phyloP scores from a whole-genome alignment of 2,888 invertebrate genomes.

The Xestia c-nigrum region DNA sequence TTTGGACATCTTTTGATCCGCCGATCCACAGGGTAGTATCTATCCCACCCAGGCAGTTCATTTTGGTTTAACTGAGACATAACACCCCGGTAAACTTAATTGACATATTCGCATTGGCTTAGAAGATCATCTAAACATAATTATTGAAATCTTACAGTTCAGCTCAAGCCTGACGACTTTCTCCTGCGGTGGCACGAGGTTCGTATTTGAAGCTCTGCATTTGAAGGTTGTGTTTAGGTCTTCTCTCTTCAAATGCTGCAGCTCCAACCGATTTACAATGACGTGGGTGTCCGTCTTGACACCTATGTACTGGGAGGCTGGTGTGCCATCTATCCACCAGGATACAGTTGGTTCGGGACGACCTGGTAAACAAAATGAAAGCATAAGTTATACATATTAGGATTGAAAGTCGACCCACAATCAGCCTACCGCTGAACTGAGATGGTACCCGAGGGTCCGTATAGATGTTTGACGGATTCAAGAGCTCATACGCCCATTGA shows the following conservation, averaged over 20 bases:
- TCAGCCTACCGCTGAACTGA: not conserved
- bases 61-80: not conserved
- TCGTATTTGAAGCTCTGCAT: conserved; percentile 97
- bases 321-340: conserved; percentile 94
- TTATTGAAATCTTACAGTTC: conserved; percentile 92
- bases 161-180: conserved; percentile 95
- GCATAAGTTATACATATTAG: not conserved
- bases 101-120: not conserved
- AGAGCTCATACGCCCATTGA: not conserved
- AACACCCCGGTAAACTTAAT: not conserved
- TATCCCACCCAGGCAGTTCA: not conserved
- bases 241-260: conserved; percentile 93
- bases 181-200: conserved; percentile 95
- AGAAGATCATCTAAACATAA: not conserved
- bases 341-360: conserved; percentile 95
- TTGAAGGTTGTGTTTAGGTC: conserved; percentile 96
- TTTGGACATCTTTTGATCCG: not conserved
- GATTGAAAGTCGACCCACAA: not conserved
- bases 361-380: conserved; percentile 86
- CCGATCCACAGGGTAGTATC: not conserved
- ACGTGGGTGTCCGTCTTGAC: conserved; percentile 93
- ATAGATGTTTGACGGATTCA: not conserved
- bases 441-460: not conserved
- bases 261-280: conserved; percentile 94
- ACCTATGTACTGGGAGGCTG: conserved; percentile 93